Percentiles rank a stretch among this genome's conserved stretches.
Conservation (phyloP, 2,113 vertebrate species). For the Poicephalus meyeri region DNA sequence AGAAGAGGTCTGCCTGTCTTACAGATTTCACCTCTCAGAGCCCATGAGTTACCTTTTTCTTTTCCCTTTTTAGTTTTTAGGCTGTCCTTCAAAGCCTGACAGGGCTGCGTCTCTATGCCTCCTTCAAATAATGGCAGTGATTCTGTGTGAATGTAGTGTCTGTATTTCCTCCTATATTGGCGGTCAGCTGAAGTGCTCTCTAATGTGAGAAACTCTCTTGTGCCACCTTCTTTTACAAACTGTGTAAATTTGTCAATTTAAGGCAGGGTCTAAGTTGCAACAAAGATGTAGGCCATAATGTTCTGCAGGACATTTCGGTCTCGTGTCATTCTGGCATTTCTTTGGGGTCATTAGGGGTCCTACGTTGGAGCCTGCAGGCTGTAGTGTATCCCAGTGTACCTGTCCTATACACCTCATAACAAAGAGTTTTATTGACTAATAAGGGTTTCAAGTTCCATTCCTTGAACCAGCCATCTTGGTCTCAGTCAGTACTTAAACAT, state of each 20-base stretch:
- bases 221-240: background rate
- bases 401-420: background rate
- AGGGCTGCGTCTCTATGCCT: background rate
- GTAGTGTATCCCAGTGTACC: background rate
- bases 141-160: background rate
- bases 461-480: background rate
- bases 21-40: background rate
- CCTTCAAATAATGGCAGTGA: background rate
- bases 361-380: background rate
- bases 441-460: background rate
- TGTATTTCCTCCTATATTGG: background rate
- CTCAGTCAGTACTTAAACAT: background rate
- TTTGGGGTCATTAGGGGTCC: background rate
- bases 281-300: background rate
- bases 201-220: background rate
- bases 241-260: background rate
- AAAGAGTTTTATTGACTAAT: background rate
- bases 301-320: background rate
- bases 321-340: background rate
- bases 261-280: background rate
- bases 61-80: background rate
- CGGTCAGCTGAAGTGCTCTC: background rate
- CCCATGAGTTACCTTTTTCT: rapidly evolving
- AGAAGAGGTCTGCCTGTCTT: background rate
- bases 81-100: background rate